Evolutionary conservation across 2,797 vertebrate species (phyloP).

Genomic region (Chaunax sp.): DNA sequence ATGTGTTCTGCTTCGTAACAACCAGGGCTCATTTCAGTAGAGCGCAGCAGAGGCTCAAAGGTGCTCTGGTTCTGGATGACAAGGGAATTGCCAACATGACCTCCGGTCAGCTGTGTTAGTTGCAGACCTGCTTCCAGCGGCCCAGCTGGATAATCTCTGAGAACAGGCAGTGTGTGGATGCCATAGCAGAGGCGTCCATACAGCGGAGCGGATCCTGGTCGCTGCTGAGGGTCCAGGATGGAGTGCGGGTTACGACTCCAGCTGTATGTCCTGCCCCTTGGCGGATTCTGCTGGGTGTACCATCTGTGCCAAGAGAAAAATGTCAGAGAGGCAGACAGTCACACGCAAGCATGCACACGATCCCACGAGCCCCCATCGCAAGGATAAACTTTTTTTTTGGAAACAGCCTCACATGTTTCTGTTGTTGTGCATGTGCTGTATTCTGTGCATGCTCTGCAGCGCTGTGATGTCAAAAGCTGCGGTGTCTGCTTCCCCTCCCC

Average conservation of each 20-base stretch:
- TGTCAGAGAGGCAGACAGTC: constrained; percentile 50
- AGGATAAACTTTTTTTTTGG: constrained; percentile 23
- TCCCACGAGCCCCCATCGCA: constrained; percentile 7
- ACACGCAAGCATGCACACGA: constrained; percentile 21
- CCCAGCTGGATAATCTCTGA: constrained; percentile 66
- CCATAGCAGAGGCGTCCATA: constrained; percentile 83
- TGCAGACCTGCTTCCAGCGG: constrained; percentile 74
- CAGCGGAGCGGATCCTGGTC: constrained; percentile 76
- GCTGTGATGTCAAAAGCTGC: constrained; percentile 92
- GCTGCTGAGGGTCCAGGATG: constrained; percentile 66
- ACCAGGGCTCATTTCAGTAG: constrained; percentile 52
- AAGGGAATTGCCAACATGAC: constrained; percentile 46
- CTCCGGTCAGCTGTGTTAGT: constrained; percentile 61
- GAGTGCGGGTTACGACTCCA: constrained; percentile 73
- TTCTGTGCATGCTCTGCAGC: constrained; percentile 83
- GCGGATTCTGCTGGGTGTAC: constrained; percentile 79
- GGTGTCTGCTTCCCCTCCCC: constrained; percentile 92
- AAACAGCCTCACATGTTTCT: constrained; percentile 81
- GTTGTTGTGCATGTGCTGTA: constrained; percentile 75
- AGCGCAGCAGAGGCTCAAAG: constrained; percentile 59
- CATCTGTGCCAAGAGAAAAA: constrained; percentile 78
- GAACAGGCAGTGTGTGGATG: constrained; percentile 80
- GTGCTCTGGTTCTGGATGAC: constrained; percentile 63
- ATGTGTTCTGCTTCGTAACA: constrained; percentile 53
- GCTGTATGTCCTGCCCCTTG: constrained; percentile 78